Conservation (phyloP, 2,888 invertebrate species). For the Muschampia plurimacula region DNA sequence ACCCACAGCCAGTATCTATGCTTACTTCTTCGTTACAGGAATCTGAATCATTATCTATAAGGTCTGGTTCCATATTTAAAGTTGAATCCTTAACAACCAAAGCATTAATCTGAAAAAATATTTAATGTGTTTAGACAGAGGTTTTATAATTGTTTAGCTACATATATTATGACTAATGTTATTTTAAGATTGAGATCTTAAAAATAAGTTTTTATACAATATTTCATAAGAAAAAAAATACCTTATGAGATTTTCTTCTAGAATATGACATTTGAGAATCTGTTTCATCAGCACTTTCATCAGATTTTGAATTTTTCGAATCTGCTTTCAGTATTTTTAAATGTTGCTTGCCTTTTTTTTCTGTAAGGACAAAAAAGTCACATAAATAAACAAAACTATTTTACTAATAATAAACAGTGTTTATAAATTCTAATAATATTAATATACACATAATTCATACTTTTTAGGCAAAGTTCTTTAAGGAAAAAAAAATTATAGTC, state of each 20-base stretch:
- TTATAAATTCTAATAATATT: background rate
- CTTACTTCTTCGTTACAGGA: conserved; percentile 60
- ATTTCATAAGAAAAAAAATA: background rate
- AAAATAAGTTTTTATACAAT: background rate
- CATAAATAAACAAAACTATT: background rate
- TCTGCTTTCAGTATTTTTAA: conserved; percentile 53
- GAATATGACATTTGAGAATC: background rate
- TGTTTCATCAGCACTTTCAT: conserved; percentile 50
- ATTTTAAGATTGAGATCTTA: background rate
- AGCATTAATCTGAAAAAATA: conserved; percentile 13
- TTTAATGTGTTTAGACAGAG: background rate
- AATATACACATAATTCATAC: too few species aligned
- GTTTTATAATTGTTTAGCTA: background rate
- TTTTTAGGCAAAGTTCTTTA: too few species aligned
- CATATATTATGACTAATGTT: background rate
- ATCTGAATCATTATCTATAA: conserved; percentile 49
- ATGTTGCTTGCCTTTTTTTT: conserved; percentile 50
- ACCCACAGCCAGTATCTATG: conserved; percentile 74
- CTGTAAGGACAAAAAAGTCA: conserved; percentile 51
- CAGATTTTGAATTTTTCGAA: conserved; percentile 47
- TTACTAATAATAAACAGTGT: background rate
- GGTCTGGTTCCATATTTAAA: background rate
- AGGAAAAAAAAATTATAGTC: background rate
- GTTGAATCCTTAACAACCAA: background rate
- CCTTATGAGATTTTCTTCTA: conserved; percentile 40